Conservation (phyloP, 2,797 vertebrate species). For the Parauchenoglanis punctatus region DNA sequence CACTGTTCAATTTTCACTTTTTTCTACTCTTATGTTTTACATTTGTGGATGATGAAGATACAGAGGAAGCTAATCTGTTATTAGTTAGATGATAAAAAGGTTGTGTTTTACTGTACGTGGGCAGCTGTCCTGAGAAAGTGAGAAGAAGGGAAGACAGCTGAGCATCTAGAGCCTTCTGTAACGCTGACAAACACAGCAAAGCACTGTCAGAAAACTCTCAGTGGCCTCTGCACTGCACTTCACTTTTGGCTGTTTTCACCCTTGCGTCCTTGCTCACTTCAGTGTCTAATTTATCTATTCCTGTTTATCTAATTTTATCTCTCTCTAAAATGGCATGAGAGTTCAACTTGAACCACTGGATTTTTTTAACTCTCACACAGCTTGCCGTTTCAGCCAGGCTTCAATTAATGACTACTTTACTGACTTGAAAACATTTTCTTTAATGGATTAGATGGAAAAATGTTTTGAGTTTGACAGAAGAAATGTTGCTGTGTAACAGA, state of each 20-base stretch:
- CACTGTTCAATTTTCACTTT: not conserved
- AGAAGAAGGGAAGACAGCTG: slow-evolving; percentile 61
- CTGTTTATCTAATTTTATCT: not conserved
- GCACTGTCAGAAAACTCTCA: slow-evolving; percentile 25
- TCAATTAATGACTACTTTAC: slow-evolving; percentile 52
- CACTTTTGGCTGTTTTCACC: slow-evolving; percentile 22
- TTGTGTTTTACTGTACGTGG: slow-evolving; percentile 33
- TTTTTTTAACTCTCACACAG: slow-evolving; percentile 59
- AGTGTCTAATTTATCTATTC: not conserved
- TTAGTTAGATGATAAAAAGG: not conserved
- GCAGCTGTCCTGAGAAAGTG: slow-evolving; percentile 62
- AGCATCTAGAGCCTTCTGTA: slow-evolving; percentile 47
- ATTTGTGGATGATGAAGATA: not conserved
- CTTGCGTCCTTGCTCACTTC: not conserved
- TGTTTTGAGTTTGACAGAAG: not conserved
- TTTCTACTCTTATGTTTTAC: not conserved
- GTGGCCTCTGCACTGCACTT: not conserved
- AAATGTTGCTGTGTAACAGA: not conserved
- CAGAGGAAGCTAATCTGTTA: not conserved
- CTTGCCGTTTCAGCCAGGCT: slow-evolving; percentile 45
- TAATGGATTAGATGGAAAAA: not conserved
- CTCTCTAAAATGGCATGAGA: slow-evolving; percentile 26
- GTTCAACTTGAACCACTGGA: slow-evolving; percentile 46
- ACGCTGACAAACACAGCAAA: slow-evolving; percentile 53
- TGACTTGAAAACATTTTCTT: not conserved